A percentile compares a stretch with the other conserved stretches of the same genome.
Evolutionary conservation across 1,140 invertebrate genomes (phyloP).

Genomic region (Conus ventricosus): DNA sequence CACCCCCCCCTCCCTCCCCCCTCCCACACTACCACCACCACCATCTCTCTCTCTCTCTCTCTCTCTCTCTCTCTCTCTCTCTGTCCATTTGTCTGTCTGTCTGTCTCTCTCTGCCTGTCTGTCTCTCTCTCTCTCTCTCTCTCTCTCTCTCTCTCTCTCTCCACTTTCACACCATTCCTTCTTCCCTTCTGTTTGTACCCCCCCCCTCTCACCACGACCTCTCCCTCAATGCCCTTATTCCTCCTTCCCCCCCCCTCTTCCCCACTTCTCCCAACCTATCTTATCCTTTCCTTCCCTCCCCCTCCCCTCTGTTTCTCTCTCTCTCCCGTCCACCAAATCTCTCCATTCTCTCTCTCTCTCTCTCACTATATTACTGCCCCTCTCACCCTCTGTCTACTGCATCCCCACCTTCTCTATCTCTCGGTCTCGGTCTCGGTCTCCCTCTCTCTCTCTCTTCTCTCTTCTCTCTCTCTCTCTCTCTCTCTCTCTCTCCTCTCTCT

Average conservation of each 20-base stretch:
- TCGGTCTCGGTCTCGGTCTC: background rate
- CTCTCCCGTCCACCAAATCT: too few relatives aligned
- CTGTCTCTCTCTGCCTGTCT: background rate
- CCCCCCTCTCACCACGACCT: background rate
- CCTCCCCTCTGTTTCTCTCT: background rate
- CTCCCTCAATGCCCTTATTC: background rate
- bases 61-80: too few relatives aligned
- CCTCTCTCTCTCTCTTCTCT: constrained; percentile 5
- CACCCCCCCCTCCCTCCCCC: too few relatives aligned
- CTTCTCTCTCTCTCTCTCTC: background rate
- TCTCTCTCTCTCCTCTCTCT: too few relatives aligned
- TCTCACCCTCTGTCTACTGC: background rate
- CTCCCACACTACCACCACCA: too few relatives aligned
- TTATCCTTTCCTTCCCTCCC: background rate
- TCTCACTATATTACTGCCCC: too few relatives aligned
- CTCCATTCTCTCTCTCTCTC: background rate
- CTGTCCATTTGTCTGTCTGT: too few relatives aligned
- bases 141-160: background rate
- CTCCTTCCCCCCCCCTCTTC: background rate
- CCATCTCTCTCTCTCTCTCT: too few relatives aligned
- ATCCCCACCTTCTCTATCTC: background rate
- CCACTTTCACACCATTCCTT: background rate
- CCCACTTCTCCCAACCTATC: background rate
- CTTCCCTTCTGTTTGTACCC: too few relatives aligned
- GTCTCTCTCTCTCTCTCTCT: constrained; percentile 12